Conservation (phyloP, 2,113 vertebrate species). For the Hippotragus niger region DNA sequence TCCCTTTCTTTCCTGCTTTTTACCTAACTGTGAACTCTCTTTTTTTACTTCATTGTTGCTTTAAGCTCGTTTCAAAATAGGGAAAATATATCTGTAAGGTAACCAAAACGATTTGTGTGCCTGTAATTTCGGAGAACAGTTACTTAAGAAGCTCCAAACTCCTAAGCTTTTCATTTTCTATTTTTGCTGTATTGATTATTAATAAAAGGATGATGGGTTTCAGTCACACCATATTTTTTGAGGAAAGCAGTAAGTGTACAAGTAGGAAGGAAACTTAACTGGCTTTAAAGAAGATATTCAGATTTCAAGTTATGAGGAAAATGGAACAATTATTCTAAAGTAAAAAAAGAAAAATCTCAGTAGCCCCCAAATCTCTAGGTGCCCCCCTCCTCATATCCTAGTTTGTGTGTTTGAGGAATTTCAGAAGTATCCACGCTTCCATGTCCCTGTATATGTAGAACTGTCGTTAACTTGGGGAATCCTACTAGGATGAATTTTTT, state of each 20-base stretch:
- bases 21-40: not conserved
- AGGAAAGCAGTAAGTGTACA: not conserved
- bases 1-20: not conserved
- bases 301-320: not conserved
- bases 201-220: not conserved
- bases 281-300: not conserved
- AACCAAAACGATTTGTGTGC: not conserved
- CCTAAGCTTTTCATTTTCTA: not conserved
- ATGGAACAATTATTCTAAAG: not conserved
- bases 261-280: not conserved
- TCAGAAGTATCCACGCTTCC: not conserved
- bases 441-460: not conserved
- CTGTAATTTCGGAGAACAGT: accelerated
- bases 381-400: accelerated
- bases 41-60: not conserved
- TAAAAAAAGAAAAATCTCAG: not conserved
- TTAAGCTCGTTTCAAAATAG: not conserved
- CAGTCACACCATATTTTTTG: not conserved
- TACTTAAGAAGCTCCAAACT: not conserved
- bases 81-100: not conserved
- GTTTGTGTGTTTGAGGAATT: not conserved
- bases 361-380: not conserved
- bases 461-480: not conserved
- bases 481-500: not conserved
- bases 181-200: not conserved